Conservation (phyloP, 1,140 invertebrate genomes). For the Cotesia typhae region DNA sequence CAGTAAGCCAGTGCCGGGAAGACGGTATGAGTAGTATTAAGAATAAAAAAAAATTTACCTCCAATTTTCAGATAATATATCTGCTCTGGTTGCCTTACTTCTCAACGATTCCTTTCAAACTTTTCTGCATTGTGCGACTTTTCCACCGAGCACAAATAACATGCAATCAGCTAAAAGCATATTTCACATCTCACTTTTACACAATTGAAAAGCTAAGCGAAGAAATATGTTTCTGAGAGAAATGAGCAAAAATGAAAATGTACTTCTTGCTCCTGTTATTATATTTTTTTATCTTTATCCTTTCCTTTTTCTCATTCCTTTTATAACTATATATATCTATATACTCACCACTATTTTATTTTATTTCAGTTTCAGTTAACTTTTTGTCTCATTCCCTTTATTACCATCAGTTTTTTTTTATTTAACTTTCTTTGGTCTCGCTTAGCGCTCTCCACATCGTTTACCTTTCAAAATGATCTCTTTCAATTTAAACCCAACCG, state of each 20-base stretch:
- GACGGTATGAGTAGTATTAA: constrained; percentile 6
- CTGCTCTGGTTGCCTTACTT: neutral
- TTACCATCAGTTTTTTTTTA: neutral
- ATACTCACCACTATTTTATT: neutral
- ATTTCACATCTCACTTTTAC: constrained; percentile 33
- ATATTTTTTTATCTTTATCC: constrained; percentile 9
- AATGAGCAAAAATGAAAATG: constrained; percentile 35
- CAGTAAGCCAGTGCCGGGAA: too few relatives aligned
- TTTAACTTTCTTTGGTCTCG: neutral
- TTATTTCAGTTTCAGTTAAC: neutral
- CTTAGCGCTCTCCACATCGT: constrained; percentile 2
- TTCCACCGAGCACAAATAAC: constrained; percentile 34
- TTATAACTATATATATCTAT: constrained; percentile 1
- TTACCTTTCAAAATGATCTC: constrained; percentile 24
- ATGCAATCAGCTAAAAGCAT: constrained; percentile 39
- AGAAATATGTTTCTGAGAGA: constrained; percentile 32
- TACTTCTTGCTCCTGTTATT: constrained; percentile 1
- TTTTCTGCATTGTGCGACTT: constrained; percentile 22
- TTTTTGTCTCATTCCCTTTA: neutral
- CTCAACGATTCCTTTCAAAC: constrained; percentile 27
- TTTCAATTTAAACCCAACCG: constrained; percentile 23
- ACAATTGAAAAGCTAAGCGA: constrained; percentile 38
- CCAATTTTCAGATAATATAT: constrained; percentile 32
- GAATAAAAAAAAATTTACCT: constrained; percentile 31
- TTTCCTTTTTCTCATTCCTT: neutral